A percentile compares a stretch with the other conserved stretches of the same genome.
Evolutionary conservation across 2,113 vertebrate species (phyloP).

Genomic region (Columba livia): DNA sequence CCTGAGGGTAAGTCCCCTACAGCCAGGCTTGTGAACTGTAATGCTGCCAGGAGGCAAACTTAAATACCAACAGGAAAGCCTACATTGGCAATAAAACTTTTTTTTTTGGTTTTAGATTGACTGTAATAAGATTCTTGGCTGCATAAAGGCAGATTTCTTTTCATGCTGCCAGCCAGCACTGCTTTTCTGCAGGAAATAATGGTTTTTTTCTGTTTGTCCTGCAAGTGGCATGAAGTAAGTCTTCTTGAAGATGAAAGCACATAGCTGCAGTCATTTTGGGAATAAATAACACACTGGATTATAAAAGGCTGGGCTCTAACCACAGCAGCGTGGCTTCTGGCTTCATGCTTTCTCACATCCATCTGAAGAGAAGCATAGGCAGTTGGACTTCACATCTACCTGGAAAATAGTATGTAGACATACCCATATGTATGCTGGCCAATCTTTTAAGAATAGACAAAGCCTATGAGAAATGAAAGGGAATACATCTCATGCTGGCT

Average conservation of each 20-base stretch:
- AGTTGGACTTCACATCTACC: not conserved
- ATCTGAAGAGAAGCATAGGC: not conserved
- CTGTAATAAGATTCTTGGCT: not conserved
- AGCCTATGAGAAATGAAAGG: not conserved
- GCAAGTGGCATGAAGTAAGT: not conserved
- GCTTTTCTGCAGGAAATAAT: not conserved
- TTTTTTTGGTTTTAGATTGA: not conserved
- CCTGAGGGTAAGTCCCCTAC: not conserved
- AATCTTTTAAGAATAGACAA: not conserved
- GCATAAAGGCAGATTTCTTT: not conserved
- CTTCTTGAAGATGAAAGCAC: not conserved
- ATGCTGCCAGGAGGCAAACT: not conserved
- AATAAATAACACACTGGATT: not conserved
- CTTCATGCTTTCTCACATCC: not conserved
- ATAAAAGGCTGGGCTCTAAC: not conserved
- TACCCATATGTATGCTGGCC: not conserved
- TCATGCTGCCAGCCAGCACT: not conserved
- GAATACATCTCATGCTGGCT: not conserved
- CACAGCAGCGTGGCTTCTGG: constrained; percentile 9
- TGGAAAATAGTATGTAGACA: not conserved
- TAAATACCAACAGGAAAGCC: not conserved
- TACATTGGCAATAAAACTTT: not conserved
- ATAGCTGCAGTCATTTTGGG: not conserved
- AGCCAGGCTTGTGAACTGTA: not conserved
- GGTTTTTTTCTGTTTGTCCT: not conserved